Evolutionary conservation across 2,113 vertebrate genomes (phyloP).

Genomic region (Chloropsis cyanopogon): DNA sequence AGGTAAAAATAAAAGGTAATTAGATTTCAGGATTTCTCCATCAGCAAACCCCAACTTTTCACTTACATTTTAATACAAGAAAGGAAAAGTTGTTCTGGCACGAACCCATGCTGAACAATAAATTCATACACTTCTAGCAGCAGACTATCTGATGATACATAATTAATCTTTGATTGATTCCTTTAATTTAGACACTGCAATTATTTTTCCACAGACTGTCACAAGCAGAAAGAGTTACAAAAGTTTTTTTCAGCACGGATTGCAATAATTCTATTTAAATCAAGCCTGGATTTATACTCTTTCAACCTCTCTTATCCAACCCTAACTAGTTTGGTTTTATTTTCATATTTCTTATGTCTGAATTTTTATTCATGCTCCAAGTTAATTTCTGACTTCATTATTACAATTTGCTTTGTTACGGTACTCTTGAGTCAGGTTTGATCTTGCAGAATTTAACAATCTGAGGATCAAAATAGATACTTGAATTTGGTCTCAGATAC

Average conservation of each 20-base stretch:
- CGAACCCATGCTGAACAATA: not conserved
- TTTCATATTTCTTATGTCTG: not conserved
- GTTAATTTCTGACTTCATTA: not conserved
- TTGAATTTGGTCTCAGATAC: not conserved
- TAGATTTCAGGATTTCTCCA: not conserved
- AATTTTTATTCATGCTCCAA: not conserved
- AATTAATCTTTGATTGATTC: constrained; percentile 23
- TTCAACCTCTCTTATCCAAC: not conserved
- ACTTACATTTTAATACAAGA: not conserved
- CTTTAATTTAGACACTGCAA: not conserved
- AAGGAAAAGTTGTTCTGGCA: not conserved
- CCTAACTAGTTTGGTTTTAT: not conserved
- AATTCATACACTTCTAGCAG: not conserved
- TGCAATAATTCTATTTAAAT: not conserved
- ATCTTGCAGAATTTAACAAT: not conserved
- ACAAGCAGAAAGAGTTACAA: not conserved
- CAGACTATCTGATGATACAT: not conserved
- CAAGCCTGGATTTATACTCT: not conserved
- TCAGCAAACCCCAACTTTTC: not conserved
- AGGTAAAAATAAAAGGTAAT: not conserved
- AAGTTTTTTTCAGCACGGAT: not conserved
- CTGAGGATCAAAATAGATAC: not conserved
- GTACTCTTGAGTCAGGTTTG: not conserved
- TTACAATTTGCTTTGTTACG: not conserved
- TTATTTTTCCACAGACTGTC: not conserved